These are phyloP conservation scores for Ochotona curzoniae DNA, from an alignment of 2,113 vertebrate genomes.

Conservation along the genomic window DNA sequence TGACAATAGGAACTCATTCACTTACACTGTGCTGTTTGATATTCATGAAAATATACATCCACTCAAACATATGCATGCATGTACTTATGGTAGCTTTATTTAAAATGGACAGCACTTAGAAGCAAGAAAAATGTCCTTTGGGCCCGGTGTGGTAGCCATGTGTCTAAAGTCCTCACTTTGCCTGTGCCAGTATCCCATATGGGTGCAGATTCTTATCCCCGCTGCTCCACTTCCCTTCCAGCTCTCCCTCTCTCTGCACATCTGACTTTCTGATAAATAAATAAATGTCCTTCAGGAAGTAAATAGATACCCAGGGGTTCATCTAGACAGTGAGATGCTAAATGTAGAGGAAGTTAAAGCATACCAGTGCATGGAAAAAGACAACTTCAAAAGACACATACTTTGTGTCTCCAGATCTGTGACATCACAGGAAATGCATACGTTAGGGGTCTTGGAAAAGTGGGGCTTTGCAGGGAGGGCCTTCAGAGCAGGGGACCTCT, in stretches of 20 bases:
- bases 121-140: not conserved
- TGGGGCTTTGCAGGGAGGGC: too few species aligned
- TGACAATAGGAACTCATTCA: not conserved
- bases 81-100: not conserved
- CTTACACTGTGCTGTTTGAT: not conserved
- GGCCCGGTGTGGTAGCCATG: too few species aligned
- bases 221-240: too few species aligned
- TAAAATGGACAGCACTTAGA: not conserved
- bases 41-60: not conserved
- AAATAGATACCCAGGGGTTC: not conserved
- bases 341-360: not conserved
- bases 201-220: too few species aligned
- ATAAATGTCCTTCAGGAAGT: too few species aligned
- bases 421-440: not conserved
- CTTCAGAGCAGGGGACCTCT: not conserved
- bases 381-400: not conserved
- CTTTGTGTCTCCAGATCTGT: not conserved
- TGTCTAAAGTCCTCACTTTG: too few species aligned
- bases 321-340: not conserved
- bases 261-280: too few species aligned
- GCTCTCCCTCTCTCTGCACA: too few species aligned
- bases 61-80: not conserved
- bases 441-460: too few species aligned
- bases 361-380: not conserved
- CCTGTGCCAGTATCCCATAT: too few species aligned